Evolutionary conservation across 2,888 invertebrate species (phyloP).

Genomic region (Leucozona laternaria): DNA sequence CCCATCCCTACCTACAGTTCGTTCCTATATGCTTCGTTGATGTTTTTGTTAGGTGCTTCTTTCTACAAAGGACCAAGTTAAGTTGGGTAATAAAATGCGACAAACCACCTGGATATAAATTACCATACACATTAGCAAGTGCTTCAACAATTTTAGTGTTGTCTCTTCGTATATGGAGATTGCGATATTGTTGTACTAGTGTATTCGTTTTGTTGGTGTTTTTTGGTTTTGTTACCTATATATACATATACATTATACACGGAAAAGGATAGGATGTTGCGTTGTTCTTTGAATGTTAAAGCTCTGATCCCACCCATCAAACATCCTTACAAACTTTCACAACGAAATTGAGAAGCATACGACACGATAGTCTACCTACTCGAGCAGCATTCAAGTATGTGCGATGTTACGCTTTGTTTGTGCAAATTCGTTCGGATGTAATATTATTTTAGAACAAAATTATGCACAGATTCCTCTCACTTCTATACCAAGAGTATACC

Average conservation of each 20-base stretch:
- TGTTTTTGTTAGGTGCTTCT: constrained; percentile 44
- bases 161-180: constrained; percentile 25
- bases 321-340: constrained; percentile 18
- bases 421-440: constrained; percentile 68
- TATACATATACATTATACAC: neutral
- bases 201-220: constrained; percentile 35
- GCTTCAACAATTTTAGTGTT: constrained; percentile 64
- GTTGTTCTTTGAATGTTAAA: constrained; percentile 45
- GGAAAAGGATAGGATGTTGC: constrained; percentile 62
- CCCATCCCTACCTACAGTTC: neutral
- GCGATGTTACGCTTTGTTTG: constrained; percentile 59
- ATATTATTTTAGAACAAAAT: constrained; percentile 45
- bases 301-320: constrained; percentile 17
- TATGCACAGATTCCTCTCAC: constrained; percentile 51
- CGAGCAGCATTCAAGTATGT: neutral
- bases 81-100: constrained; percentile 75
- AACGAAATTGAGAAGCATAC: constrained; percentile 64
- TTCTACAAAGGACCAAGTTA: constrained; percentile 66
- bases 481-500: constrained; percentile 4
- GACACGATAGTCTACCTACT: neutral
- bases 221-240: constrained; percentile 2
- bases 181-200: constrained; percentile 7
- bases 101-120: constrained; percentile 76
- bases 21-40: neutral
- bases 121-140: constrained; percentile 76